phyloP scores from a whole-genome alignment of 1,140 invertebrate species.

The Eubasilissa regina region DNA sequence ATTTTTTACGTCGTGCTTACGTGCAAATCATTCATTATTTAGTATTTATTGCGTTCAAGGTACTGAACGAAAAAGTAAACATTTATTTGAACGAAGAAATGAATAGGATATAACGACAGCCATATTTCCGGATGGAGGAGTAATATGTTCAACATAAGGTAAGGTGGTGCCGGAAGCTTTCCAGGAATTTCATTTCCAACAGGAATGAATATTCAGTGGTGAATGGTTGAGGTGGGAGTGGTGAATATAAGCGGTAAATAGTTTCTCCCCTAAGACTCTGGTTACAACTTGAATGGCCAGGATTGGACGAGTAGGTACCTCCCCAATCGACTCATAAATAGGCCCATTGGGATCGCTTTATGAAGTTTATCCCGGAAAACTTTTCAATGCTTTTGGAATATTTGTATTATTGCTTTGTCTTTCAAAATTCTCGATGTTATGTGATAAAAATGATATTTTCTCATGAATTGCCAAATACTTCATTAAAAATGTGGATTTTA shows the following conservation, averaged over 20 bases:
- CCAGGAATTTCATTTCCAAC: conserved; percentile 15
- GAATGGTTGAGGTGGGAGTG: conserved; percentile 4
- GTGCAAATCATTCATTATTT: too few species aligned
- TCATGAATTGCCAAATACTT: too few species aligned
- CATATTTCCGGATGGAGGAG: not conserved
- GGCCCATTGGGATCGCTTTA: not conserved
- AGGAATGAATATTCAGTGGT: conserved; percentile 13
- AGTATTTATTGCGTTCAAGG: too few species aligned
- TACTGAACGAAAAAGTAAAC: too few species aligned
- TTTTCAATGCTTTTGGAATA: too few species aligned
- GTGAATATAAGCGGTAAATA: conserved; percentile 21
- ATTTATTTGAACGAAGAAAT: too few species aligned
- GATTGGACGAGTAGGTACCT: not conserved
- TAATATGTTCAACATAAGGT: not conserved
- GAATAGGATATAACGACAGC: not conserved
- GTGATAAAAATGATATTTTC: too few species aligned
- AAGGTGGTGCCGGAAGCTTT: not conserved
- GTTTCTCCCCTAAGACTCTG: not conserved
- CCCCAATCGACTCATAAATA: not conserved
- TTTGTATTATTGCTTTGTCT: too few species aligned
- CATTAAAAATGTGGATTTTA: too few species aligned
- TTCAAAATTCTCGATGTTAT: too few species aligned
- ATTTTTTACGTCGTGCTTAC: too few species aligned
- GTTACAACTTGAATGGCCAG: not conserved
- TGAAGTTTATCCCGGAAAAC: not conserved